A percentile compares a stretch with the other conserved stretches of the same genome.
Evolutionary conservation across 2,797 vertebrate genomes (phyloP).

Genomic region (Eulemur albifrons): DNA sequence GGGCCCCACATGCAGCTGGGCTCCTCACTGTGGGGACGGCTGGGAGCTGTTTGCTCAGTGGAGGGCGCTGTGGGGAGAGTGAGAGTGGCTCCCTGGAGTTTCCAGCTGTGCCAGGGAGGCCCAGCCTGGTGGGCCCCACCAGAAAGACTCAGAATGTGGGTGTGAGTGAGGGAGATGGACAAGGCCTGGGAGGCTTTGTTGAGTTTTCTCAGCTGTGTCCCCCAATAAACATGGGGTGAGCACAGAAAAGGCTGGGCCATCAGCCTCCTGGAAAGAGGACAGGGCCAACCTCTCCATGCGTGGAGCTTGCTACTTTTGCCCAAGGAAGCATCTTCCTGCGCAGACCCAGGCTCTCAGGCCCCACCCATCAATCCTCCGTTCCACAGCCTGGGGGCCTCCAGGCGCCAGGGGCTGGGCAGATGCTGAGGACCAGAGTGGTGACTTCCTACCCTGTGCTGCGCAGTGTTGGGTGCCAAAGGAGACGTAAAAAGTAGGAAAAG

Average conservation of each 20-base stretch:
- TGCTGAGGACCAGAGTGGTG: background rate
- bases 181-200: slow-evolving; percentile 12
- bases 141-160: background rate
- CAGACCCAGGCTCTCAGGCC: background rate
- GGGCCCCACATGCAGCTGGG: background rate
- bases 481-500: background rate
- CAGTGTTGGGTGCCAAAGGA: background rate
- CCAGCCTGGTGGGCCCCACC: fast-evolving
- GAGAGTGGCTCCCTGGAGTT: background rate
- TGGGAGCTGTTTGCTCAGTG: background rate
- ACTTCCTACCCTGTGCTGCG: background rate
- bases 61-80: background rate
- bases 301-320: background rate
- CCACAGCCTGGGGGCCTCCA: background rate
- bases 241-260: background rate
- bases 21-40: background rate
- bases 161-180: slow-evolving; percentile 27
- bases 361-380: background rate
- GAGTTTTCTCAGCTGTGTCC: slow-evolving; percentile 9
- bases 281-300: background rate
- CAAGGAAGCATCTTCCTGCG: background rate
- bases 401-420: background rate
- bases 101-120: background rate
- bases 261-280: background rate
- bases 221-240: slow-evolving; percentile 43